Evolutionary conservation across 2,888 invertebrate species (phyloP), one percentile per base, ranked within the genome.

Genomic region (Leucoptera coffeella): DNA sequence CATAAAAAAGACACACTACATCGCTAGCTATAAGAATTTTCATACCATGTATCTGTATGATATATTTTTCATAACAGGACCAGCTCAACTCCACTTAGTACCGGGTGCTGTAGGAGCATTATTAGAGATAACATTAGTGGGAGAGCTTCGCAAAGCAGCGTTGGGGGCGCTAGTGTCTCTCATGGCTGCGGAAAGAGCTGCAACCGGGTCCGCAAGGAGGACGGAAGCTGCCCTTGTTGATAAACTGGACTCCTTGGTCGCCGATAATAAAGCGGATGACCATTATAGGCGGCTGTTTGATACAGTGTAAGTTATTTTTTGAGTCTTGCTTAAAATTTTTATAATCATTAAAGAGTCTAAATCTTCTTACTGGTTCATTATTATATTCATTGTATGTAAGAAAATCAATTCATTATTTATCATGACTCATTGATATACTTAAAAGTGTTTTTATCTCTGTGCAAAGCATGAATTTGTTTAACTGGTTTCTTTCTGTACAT

Each of bases 171-270:
- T 95, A 41, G 94, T 91, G 42, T 91, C 94, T 39, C 86, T 96
- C 77, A 94, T 96, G 88, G 89, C 93, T 37, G 89, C 89, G 41
- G 94, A 95, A 46, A 83, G 86, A 32, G 67, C 72, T 5, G 80
- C 82, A 2, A 78, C 86, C 0, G 8, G 7, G 10, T 19, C n/a
- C 9, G 94, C 94, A 38, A 80, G 88, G 30, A 78, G 90, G 43
- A 92, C 95, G 2, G 95, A 95, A 49, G 89, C 89, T 12, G 93
- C 94, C 38, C 62, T 96, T 4, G 93, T 95, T 27, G 94, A 95
- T 47, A 93, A 94, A 48, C 62, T 94, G 38, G 95, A 95, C 61
- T 85, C 90, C 34, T 65, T 93, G 14, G 88, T 95, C 24, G 91
- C 91, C 30, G 89, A 92, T 45, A 91, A 92, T 51, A 90, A 93